A percentile compares a stretch with the other conserved stretches of the same genome.
Evolutionary conservation across 2,797 vertebrate genomes (phyloP).

Genomic region (Leptatherina wallacei): DNA sequence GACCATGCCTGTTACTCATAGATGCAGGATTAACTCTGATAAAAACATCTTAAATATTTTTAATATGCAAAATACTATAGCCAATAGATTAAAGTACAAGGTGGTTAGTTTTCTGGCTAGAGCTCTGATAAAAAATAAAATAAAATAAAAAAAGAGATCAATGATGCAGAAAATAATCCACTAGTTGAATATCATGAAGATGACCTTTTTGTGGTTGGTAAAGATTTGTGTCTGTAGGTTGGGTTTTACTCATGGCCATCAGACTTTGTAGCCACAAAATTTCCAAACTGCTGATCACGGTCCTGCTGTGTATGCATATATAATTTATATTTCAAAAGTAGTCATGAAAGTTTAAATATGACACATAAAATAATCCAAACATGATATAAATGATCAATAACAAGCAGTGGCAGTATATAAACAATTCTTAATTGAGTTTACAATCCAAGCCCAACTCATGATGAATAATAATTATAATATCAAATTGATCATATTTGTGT

Average conservation of each 20-base stretch:
- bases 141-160: background rate
- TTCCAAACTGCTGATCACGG: background rate
- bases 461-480: background rate
- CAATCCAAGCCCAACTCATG: background rate
- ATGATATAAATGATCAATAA: background rate
- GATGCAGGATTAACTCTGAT: background rate
- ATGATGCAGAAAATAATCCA: background rate
- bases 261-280: constrained; percentile 12
- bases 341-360: background rate
- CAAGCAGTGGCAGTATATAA: background rate
- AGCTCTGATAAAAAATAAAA: background rate
- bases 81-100: background rate
- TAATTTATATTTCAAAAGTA: background rate
- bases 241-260: background rate
- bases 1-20: background rate
- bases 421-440: background rate
- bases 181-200: background rate
- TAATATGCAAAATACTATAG: background rate
- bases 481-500: background rate
- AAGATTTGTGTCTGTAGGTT: constrained; percentile 1
- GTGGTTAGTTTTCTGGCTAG: background rate
- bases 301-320: background rate
- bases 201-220: background rate
- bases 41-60: background rate
- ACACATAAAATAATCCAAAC: background rate